Evolutionary conservation across 2,797 vertebrate species (phyloP), one percentile per base, ranked within the genome.

Genomic region (Zalophus californianus): DNA sequence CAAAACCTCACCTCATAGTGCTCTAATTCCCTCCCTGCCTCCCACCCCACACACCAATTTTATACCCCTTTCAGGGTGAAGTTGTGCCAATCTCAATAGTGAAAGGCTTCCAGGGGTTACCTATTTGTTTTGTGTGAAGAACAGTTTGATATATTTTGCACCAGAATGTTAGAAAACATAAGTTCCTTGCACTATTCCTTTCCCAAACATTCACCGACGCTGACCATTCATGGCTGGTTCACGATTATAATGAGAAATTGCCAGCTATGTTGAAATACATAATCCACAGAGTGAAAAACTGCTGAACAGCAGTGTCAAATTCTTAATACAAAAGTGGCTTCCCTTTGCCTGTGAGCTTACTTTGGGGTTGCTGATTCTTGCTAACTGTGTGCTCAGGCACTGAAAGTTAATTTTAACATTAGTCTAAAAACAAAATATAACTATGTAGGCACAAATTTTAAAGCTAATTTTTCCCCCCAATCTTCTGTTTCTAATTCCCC

Each of bases 241-340:
- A 89, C 0, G 10, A 93, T 73, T 66, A 95, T 95, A 94, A 97
- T 77, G 87, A 96, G 93, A 96, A 93, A 95, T 97, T 92, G 90
- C 73, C 93, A 96, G 93, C 90, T 94, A 83, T 92, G 91, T 94
- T 82, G 97, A 97, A 97, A 97, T 92, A 94, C 91, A 84, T 94
- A 96, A 93, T 95, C 92, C 93, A 90, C 70, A 50, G 91, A 66
- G n/a, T 91, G 91, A 90, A 92, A 95, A 97, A 94, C 77, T 96
- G 75, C 90, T 93, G 84, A 97, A 73, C 13, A 83, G 78, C 66
- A 64, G 80, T n/a, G 70, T 78, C 79, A 73, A 85, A 92, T 78
- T 90, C 87, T 97, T 97, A 92, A 95, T 88, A 86, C 86, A 91
- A 96, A 96, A 91, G 85, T 82, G 86, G 77, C 50, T 97, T 93